Conservation (phyloP, 2,888 invertebrate species). For the Scelioninae gen. 1 region DNA sequence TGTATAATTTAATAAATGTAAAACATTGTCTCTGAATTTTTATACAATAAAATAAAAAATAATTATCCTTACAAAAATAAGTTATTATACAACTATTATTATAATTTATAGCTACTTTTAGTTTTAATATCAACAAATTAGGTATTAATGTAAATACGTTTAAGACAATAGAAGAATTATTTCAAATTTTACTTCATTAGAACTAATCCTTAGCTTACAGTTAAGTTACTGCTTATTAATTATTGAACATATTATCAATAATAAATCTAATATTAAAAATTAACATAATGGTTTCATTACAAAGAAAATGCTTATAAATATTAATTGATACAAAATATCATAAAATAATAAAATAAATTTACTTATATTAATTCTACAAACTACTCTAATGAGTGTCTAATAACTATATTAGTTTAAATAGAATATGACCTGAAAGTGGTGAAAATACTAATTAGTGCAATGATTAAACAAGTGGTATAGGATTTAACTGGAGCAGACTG, state of each 20-base stretch:
- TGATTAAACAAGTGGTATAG: background rate
- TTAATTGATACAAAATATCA: background rate
- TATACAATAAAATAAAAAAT: background rate
- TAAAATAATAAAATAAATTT: background rate
- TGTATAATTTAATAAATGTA: background rate
- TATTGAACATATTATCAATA: background rate
- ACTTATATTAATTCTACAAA: background rate
- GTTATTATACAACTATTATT: background rate
- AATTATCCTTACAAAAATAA: background rate
- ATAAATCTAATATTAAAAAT: background rate
- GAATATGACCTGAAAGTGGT: conserved; percentile 1
- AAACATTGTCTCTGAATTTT: conserved; percentile 20
- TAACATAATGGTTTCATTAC: background rate
- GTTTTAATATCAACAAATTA: background rate
- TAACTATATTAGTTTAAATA: background rate
- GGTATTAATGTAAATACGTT: background rate
- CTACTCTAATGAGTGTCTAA: background rate
- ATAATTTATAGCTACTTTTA: background rate
- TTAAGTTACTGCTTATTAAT: background rate
- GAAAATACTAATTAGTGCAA: conserved; percentile 9
- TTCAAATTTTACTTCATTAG: background rate
- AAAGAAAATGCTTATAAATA: background rate
- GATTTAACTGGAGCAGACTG: background rate
- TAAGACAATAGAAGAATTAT: background rate
- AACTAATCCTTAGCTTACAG: background rate